phyloP scores from a whole-genome alignment of 2,888 invertebrate species.

The Plusia festucae region DNA sequence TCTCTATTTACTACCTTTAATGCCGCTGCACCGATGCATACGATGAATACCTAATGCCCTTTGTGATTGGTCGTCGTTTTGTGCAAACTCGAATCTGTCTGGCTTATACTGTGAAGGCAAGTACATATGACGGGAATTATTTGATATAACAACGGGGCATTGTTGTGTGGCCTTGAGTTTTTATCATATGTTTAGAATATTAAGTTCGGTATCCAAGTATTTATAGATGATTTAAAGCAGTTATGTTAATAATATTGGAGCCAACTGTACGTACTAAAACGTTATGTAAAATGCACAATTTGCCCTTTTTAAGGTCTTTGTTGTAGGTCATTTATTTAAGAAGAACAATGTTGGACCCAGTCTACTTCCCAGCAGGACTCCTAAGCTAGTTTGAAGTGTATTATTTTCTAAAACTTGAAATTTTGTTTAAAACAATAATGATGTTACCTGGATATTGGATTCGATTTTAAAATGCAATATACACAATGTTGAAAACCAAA shows the following conservation, averaged over 20 bases:
- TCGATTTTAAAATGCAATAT: neutral
- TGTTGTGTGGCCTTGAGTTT: conserved; percentile 38
- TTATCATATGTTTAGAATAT: conserved; percentile 19
- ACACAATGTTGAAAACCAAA: neutral
- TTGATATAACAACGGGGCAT: conserved; percentile 29
- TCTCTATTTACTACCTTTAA: conserved; percentile 78
- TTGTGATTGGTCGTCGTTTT: conserved; percentile 71
- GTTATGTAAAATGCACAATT: no score
- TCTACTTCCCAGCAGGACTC: neutral
- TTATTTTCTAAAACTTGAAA: neutral
- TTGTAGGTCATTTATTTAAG: conserved; percentile 4
- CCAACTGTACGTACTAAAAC: no score
- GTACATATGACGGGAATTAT: conserved; percentile 27
- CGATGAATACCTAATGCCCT: conserved; percentile 81
- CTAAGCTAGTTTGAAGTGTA: neutral
- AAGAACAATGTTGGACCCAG: neutral
- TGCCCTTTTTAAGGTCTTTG: neutral
- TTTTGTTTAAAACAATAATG: neutral
- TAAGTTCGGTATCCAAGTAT: neutral
- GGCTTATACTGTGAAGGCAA: conserved; percentile 45
- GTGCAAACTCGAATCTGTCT: conserved; percentile 64
- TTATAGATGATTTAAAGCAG: neutral
- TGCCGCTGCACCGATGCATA: conserved; percentile 75
- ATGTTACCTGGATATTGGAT: neutral
- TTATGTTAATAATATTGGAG: no score